Percentiles rank a stretch among this genome's conserved stretches.
These are phyloP conservation scores for Malurus cyaneus DNA, from an alignment of 2,113 vertebrate species.

Conservation along the genomic window DNA sequence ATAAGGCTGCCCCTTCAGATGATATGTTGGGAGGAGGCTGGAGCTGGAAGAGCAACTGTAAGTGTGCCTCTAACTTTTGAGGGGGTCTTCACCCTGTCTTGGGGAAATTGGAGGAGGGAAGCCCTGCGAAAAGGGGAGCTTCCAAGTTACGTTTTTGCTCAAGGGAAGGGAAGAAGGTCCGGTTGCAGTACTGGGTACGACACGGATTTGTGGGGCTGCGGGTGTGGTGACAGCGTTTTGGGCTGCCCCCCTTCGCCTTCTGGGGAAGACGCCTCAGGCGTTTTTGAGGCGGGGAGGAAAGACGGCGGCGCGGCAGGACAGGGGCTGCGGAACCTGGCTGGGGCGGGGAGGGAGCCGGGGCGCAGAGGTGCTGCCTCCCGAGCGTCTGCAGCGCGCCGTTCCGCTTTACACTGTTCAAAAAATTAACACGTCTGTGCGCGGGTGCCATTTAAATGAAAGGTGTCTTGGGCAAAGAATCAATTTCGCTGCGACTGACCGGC, in stretches of 20 bases:
- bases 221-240: background rate
- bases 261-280: background rate
- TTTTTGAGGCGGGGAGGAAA: background rate
- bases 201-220: background rate
- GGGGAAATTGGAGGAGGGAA: conserved; percentile 53
- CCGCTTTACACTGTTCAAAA: background rate
- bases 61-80: conserved; percentile 83
- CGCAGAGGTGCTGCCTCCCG: background rate
- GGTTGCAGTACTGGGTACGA: conserved; percentile 2
- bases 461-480: conserved; percentile 67
- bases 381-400: background rate
- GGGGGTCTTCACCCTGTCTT: conserved; percentile 33
- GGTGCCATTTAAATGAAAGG: conserved; percentile 56
- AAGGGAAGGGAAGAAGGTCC: conserved; percentile 11
- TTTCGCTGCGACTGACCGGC: conserved; percentile 59
- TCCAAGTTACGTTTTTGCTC: conserved; percentile 12
- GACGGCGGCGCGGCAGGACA: background rate
- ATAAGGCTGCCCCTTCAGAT: conserved; percentile 68
- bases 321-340: background rate
- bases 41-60: conserved; percentile 80
- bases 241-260: background rate
- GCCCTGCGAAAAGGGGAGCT: conserved; percentile 52
- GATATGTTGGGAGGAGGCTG: conserved; percentile 73
- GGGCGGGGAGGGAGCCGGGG: background rate
- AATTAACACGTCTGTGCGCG: conserved; percentile 52